A percentile compares a stretch with the other conserved stretches of the same genome.
phyloP scores from a whole-genome alignment of 2,888 invertebrate species.

The Psylliodes chrysocephalus region DNA sequence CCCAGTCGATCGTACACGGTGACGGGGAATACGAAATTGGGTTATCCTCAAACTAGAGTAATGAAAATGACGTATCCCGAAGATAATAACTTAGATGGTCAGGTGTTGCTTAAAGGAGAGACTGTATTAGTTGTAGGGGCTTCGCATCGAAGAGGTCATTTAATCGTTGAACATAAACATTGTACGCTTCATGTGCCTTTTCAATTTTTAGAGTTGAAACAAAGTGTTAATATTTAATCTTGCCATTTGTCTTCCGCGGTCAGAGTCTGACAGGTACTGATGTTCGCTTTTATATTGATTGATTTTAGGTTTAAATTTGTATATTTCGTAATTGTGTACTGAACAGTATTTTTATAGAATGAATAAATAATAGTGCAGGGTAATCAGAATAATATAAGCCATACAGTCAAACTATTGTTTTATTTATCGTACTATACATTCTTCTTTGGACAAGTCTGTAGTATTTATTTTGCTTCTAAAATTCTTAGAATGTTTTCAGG shows the following conservation, averaged over 20 bases:
- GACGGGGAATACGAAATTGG: constrained; percentile 87
- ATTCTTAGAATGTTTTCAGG: no score
- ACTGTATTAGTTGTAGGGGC: constrained; percentile 89
- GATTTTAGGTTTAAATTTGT: constrained; percentile 12
- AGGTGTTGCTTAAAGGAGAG: constrained; percentile 82
- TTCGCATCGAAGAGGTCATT: constrained; percentile 85
- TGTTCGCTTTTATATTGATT: constrained; percentile 23
- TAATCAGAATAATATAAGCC: not conserved
- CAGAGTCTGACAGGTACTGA: constrained; percentile 26
- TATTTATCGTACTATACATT: no score
- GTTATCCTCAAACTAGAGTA: constrained; percentile 91
- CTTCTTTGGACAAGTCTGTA: no score
- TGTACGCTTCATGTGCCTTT: constrained; percentile 81
- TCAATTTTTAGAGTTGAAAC: constrained; percentile 82
- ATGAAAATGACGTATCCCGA: constrained; percentile 89
- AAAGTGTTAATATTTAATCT: constrained; percentile 62
- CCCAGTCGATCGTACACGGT: constrained; percentile 92
- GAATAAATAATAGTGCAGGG: not conserved
- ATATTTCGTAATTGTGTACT: constrained; percentile 18
- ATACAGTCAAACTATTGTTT: no score
- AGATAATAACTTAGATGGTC: constrained; percentile 68
- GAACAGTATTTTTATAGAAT: constrained; percentile 25
- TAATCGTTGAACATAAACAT: constrained; percentile 83
- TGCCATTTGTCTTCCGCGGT: constrained; percentile 40
- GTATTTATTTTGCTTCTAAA: no score